Conservation (phyloP, 2,113 vertebrate genomes). For the Chloropsis cyanopogon region DNA sequence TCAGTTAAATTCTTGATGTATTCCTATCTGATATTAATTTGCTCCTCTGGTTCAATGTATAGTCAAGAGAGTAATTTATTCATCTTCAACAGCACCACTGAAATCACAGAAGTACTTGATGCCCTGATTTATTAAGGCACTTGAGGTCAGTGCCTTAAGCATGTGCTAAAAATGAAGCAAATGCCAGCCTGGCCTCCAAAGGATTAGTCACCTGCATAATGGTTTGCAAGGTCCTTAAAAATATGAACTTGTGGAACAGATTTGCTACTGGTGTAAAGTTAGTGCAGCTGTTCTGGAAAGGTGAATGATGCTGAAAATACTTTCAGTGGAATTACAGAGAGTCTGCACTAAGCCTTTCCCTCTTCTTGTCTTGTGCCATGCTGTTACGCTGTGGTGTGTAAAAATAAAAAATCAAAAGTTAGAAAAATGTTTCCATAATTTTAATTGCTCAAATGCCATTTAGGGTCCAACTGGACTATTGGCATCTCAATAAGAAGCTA, state of each 20-base stretch:
- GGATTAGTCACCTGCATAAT: constrained; percentile 21
- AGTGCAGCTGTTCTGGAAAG: neutral
- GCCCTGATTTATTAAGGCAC: constrained; percentile 45
- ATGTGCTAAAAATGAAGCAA: constrained; percentile 38
- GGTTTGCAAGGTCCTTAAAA: neutral
- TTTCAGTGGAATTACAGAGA: neutral
- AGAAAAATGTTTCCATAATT: neutral
- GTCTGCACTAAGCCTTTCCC: neutral
- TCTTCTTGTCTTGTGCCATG: neutral
- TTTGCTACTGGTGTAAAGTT: neutral
- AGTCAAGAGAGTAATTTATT: constrained; percentile 44
- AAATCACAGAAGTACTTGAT: constrained; percentile 46
- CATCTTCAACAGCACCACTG: neutral
- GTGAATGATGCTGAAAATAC: neutral
- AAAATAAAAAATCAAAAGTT: neutral
- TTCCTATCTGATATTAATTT: constrained; percentile 12
- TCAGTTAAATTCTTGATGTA: neutral
- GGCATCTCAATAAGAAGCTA: neutral
- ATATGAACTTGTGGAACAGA: neutral
- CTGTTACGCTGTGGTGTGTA: neutral
- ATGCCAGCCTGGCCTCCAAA: neutral
- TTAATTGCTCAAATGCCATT: neutral
- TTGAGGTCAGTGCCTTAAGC: constrained; percentile 47
- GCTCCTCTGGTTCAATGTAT: constrained; percentile 9
- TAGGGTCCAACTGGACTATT: neutral